These are phyloP conservation scores for Rhinoderma darwinii DNA, from an alignment of 2,113 vertebrate species.

Conservation along the genomic window DNA sequence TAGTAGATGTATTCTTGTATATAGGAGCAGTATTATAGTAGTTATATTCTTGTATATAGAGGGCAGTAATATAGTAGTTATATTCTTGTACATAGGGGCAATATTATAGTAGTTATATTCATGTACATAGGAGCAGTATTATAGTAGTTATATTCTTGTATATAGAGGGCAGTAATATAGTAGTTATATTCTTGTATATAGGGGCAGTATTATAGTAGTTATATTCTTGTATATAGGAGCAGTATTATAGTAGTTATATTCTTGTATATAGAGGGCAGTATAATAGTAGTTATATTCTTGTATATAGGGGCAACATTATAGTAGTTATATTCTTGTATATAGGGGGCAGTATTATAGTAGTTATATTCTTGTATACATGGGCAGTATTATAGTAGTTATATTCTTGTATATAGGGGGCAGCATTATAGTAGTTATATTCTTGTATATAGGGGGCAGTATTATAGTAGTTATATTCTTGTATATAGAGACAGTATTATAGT, in stretches of 20 bases:
- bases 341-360: conserved; percentile 1
- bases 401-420: neutral
- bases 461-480: conserved; percentile 17
- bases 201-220: too few relatives aligned
- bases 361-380: too few relatives aligned
- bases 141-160: too few relatives aligned
- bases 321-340: too few relatives aligned
- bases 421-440: conserved; percentile 12
- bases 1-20: neutral
- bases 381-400: neutral
- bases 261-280: neutral
- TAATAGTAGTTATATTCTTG: conserved; percentile 6
- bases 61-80: too few relatives aligned
- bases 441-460: neutral
- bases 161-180: too few relatives aligned
- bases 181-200: too few relatives aligned
- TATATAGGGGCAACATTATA: neutral
- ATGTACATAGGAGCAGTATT: too few relatives aligned
- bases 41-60: neutral
- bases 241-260: too few relatives aligned
- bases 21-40: neutral
- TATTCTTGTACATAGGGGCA: too few relatives aligned
- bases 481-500: neutral
- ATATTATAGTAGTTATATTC: too few relatives aligned
- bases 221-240: neutral